Evolutionary conservation across 1,140 invertebrate genomes (phyloP).

Genomic region (Drosophila serrata): DNA sequence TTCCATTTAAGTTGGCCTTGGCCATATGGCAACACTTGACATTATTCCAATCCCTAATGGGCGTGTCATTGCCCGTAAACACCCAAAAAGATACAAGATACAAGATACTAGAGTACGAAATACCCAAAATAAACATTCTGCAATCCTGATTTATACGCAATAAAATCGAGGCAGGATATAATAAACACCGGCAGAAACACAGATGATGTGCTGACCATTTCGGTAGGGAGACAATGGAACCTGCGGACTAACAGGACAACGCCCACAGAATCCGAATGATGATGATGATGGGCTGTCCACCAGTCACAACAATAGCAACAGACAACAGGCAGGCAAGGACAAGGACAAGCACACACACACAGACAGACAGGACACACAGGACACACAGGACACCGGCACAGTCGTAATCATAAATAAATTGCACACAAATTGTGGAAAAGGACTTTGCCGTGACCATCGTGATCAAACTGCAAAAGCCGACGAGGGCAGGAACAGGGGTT

Average conservation of each 20-base stretch:
- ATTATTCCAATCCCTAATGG: conserved; percentile 10
- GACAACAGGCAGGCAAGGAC: conserved; percentile 3
- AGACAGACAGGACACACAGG: neutral
- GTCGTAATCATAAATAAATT: conserved; percentile 66
- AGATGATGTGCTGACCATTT: conserved; percentile 29
- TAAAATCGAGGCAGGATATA: conserved; percentile 50
- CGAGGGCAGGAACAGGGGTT: neutral
- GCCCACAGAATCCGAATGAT: conserved; percentile 33
- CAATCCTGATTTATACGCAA: conserved; percentile 70
- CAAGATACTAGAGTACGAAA: neutral
- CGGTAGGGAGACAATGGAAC: conserved; percentile 28
- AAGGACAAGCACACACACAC: neutral
- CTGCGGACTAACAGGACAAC: conserved; percentile 36
- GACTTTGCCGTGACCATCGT: conserved; percentile 3
- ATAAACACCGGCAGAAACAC: conserved; percentile 28
- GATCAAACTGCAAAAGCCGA: conserved; percentile 33
- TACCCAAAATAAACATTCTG: conserved; percentile 9
- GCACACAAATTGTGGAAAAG: conserved; percentile 33
- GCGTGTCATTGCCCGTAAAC: conserved; percentile 41
- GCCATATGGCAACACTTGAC: conserved; percentile 11
- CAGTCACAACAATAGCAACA: conserved; percentile 60
- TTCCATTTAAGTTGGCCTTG: neutral
- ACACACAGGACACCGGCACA: neutral
- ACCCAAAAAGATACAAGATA: conserved; percentile 13
- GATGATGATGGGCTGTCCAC: conserved; percentile 10